Evolutionary conservation across 2,797 vertebrate species (phyloP), one percentile per base, ranked within the genome.

Genomic region (Microctenopoma lineatum): DNA sequence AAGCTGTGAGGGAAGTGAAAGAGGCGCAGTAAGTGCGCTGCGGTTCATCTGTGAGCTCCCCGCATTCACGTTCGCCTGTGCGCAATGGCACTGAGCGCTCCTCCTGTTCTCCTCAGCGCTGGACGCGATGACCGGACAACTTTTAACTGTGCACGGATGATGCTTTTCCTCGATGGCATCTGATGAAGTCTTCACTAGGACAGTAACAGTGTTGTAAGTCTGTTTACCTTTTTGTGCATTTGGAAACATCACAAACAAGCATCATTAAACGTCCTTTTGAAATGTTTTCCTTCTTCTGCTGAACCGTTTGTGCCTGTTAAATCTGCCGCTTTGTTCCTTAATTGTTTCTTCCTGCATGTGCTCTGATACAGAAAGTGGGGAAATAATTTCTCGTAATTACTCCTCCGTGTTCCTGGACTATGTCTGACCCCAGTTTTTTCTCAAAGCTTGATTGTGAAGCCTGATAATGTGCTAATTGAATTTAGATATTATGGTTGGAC

Each of bases 71-170:
- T 55, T 73, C 36, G 34, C 58, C 79, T 12, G 85, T 51, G 87
- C 86, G 90, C 71, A 73, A 82, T 80, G 84, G 86, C 79, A 92
- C 89, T 75, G 87, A 41, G 85, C 87, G 83, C 81, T 70, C 61
- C 77, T 65, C 41, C 61, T 5, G 59, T 70, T 80, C 66, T 46
- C 29, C 57, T 29, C 41, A 10, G 56, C 16, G 57, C 79, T 62
- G 85, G 66, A 78, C 60, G 38, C 47, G 34, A 34, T 61, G 61
- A 79, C 36, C 68, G 75, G 78, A 79, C 80, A 93, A 92, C 66
- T 92, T 90, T 87, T 44, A 71, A 44, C 71, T 75, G 52, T 51
- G 60, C 62, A 8, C 53, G 74, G 83, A 81, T 60, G 76, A 66
- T 79, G 78, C 59, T 72, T 59, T 81, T 78, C 67, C 67, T 74